Base-by-base conservation (phyloP, 2,113 vertebrate species). In the Reinhardtius hippoglossoides region DNA sequence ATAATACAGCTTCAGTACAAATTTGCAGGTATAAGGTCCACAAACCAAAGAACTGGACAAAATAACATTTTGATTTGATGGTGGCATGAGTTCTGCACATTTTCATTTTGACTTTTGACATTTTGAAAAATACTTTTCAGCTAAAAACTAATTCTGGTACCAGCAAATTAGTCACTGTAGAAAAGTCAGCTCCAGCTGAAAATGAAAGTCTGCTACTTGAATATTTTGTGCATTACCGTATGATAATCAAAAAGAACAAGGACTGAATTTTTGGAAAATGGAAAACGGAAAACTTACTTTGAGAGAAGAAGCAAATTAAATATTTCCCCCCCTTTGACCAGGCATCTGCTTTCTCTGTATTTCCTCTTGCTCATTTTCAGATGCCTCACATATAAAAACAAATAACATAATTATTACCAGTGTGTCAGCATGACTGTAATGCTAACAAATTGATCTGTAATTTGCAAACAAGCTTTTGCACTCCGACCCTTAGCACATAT, bases 371-470 rank as follows among this genome's bases (percentile, higher is more conserved):
- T 72, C n/a, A 71, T 56, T 54, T 61, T 55, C 46, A 50, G 21
- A 48, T 13, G 0, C 71, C 46, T 50, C 10, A 21, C 21, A 58
- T 73, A 58, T 73, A 23, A 68, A 64, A 78, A 52, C 50, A 63
- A 76, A 42, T 44, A 35, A 50, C 15, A 42, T 23, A 52, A 50
- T 62, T 56, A n/a, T 14, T 0, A 31, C 6, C 6, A 7, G 31
- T 31, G 31, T 31, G n/a, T n/a, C 8, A 56, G 12, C 63, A 54
- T 60, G 48, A 13, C 50, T 50, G 26, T 16, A 48, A 20, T 21
- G 14, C 21, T 31, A 20, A 14, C 23, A 55, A 9, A 68, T 77
- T 1, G 56, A 69, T 62, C 15, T 50, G 48, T 50, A 50, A 50
- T 18, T 50, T 50, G 18, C 66, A 55, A 40, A 55, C 23, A 15